Evolutionary conservation across 2,888 invertebrate genomes (phyloP).

Genomic region (Himalopsyche anomala): DNA sequence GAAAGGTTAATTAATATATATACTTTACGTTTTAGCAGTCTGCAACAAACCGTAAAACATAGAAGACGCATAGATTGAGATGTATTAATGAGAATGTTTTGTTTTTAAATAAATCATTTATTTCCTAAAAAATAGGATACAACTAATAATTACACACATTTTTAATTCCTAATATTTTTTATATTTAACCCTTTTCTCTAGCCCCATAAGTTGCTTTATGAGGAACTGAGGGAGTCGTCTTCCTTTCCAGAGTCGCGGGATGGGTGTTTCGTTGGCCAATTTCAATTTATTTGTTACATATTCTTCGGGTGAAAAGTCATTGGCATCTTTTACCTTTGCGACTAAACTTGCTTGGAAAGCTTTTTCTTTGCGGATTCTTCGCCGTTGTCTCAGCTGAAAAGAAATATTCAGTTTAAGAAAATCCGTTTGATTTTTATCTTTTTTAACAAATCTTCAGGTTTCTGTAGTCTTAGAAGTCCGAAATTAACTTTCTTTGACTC

Average conservation of each 20-base stretch:
- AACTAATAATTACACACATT: neutral
- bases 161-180: constrained; percentile 66
- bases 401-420: neutral
- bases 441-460: no score
- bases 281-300: constrained; percentile 82
- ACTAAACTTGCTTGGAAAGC: constrained; percentile 84
- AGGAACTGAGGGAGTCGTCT: constrained; percentile 81
- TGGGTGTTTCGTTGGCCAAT: constrained; percentile 78
- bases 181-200: constrained; percentile 77
- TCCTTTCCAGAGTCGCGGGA: constrained; percentile 78
- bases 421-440: no score
- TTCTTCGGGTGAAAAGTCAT: constrained; percentile 85
- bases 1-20: no score
- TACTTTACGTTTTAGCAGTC: no score
- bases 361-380: constrained; percentile 87
- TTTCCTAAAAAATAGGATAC: neutral
- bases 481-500: no score
- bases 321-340: constrained; percentile 82
- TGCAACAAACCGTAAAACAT: no score
- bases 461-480: no score
- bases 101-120: neutral
- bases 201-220: constrained; percentile 81
- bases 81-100: no score
- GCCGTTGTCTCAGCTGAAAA: constrained; percentile 79
- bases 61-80: no score